Percentiles rank a stretch among this genome's conserved stretches.
Conservation (phyloP, 1,140 invertebrate genomes). For the Aphidius ervi region DNA sequence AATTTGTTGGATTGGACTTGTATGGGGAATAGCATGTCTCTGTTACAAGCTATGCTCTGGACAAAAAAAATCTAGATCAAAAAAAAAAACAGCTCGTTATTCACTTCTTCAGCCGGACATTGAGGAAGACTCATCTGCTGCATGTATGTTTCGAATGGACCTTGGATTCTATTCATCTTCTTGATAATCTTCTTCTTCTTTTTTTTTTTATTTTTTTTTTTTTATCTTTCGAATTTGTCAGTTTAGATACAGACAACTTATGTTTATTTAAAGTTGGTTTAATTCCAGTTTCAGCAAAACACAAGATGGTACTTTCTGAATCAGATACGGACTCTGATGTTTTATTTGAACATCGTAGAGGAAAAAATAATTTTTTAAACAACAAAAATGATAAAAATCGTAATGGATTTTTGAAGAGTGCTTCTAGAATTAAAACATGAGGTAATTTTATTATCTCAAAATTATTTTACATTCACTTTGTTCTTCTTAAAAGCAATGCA, state of each 20-base stretch:
- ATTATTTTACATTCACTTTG: too few species aligned
- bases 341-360: slow-evolving; percentile 46
- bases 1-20: slow-evolving; percentile 59
- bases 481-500: too few species aligned
- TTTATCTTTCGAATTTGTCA: neutral
- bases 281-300: slow-evolving; percentile 39
- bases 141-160: slow-evolving; percentile 34
- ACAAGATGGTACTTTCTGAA: slow-evolving; percentile 48
- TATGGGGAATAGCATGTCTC: slow-evolving; percentile 69
- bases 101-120: slow-evolving; percentile 46
- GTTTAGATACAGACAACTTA: slow-evolving; percentile 3
- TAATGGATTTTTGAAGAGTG: slow-evolving; percentile 44
- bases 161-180: slow-evolving; percentile 17
- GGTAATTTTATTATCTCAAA: neutral
- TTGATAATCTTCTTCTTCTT: slow-evolving; percentile 9
- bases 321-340: slow-evolving; percentile 50
- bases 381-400: slow-evolving; percentile 42
- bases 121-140: slow-evolving; percentile 42
- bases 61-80: slow-evolving; percentile 39
- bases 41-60: slow-evolving; percentile 59
- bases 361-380: slow-evolving; percentile 33
- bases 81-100: slow-evolving; percentile 48
- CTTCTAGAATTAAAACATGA: slow-evolving; percentile 43
- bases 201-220: neutral
- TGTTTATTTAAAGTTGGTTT: slow-evolving; percentile 11